phyloP scores from a whole-genome alignment of 2,888 invertebrate species.

The Xanthorhoe spadicearia region DNA sequence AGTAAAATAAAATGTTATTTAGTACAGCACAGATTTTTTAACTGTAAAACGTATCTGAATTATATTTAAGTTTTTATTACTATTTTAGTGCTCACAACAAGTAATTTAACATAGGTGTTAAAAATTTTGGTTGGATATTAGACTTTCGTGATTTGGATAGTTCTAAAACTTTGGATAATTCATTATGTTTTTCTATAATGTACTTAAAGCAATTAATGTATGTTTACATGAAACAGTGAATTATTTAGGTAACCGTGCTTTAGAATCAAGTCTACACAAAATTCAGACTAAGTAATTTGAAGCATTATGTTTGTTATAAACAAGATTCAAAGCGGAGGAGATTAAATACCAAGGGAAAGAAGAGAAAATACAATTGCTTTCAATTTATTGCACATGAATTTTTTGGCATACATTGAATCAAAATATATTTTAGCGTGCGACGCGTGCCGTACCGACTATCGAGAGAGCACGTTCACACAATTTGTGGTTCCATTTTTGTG shows the following conservation, averaged over 20 bases:
- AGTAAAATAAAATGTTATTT: not conserved
- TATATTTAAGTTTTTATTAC: not conserved
- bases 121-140: no score
- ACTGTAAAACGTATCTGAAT: not conserved
- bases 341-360: not conserved
- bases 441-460: conserved; percentile 11
- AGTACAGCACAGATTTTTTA: not conserved
- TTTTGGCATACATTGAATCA: conserved; percentile 3
- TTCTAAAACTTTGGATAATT: no score
- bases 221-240: no score
- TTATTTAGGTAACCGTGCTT: no score
- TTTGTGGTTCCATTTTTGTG: conserved; percentile 22
- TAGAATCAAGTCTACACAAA: no score
- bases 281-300: no score
- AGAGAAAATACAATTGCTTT: not conserved
- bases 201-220: no score
- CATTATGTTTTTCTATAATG: no score
- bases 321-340: not conserved
- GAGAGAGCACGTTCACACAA: conserved; percentile 21
- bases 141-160: no score
- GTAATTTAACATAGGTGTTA: no score
- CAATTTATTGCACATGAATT: not conserved
- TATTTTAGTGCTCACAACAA: no score
- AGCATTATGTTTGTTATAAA: no score
- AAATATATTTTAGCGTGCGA: conserved; percentile 5